Evolutionary conservation across 1,140 invertebrate species (phyloP), one percentile per base, ranked within the genome.

Genomic region (Cydia amplana): DNA sequence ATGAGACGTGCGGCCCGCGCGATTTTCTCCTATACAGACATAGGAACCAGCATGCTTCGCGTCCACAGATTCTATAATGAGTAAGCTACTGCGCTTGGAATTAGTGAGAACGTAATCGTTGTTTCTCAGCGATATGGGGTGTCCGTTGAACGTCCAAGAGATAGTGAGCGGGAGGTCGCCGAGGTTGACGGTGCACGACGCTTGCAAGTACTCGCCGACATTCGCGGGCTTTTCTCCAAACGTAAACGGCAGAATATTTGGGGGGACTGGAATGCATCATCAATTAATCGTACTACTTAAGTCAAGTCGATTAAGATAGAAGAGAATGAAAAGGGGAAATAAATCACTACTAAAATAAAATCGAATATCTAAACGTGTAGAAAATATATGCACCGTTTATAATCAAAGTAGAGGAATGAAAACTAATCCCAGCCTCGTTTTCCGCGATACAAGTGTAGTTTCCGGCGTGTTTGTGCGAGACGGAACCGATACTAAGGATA

Each of bases 131-230:
- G 94, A 95, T 79, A 95, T 95, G 36, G 91, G 79, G 75, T 94
- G 93, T 85, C 93, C 94, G 83, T 95, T 95, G 84, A 95, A 93
- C 76, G 85, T 94, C 97, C 97, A 98, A 75, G 93, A 93, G 78
- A 98, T 96, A 73, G 95, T 95, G 79, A 98, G 93, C 1, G 97
- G 97, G 72, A 96, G 93, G 87, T 98, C 97, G 55, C 97, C 97
- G 88, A 97, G 96, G 79, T 96, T 95, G n/a, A 98, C 95, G 32
- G 96, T 96, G 91, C 98, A 99, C 9, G 95, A 94, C 43, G 96
- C 94, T 79, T 95, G 96, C 74, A 95, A 94, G 83, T 94, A 95
- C 84, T 96, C 95, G 78, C 95, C 95, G 76, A 95, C 94, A 83
- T 96, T 96, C 74, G 96, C 93, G 77, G 94, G 93, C 80, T 96